phyloP scores from a whole-genome alignment of 1,140 invertebrate species.

The Phymastichus coffea region DNA sequence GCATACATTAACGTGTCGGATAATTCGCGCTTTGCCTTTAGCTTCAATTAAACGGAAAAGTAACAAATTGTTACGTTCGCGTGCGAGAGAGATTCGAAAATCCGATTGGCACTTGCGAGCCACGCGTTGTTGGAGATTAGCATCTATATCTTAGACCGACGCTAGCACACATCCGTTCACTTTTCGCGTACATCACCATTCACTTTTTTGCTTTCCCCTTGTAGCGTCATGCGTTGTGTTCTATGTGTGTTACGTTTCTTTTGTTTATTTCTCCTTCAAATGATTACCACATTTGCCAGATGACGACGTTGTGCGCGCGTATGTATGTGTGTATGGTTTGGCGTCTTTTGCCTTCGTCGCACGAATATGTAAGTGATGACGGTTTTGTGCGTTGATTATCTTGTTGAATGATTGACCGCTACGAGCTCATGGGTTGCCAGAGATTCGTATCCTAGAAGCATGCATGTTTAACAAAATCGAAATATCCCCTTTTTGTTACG shows the following conservation, averaged over 20 bases:
- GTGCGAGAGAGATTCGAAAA: background rate
- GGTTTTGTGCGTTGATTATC: too few relatives aligned
- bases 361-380: too few relatives aligned
- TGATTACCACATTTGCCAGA: constrained; percentile 1
- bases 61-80: constrained; percentile 4
- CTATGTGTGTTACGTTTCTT: background rate
- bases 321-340: background rate
- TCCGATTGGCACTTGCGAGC: background rate
- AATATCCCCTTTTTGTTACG: too few relatives aligned
- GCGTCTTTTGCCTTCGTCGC: too few relatives aligned
- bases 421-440: too few relatives aligned
- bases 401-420: too few relatives aligned
- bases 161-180: background rate
- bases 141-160: constrained; percentile 17
- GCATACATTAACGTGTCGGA: constrained; percentile 3
- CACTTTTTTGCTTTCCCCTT: constrained; percentile 7
- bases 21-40: too few relatives aligned
- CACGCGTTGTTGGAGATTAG: constrained; percentile 19
- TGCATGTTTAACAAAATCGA: too few relatives aligned
- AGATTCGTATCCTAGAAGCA: too few relatives aligned
- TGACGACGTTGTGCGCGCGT: background rate
- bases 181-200: constrained; percentile 7
- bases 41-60: constrained; percentile 3
- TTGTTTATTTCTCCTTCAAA: constrained; percentile 20
- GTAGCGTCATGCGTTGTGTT: too few relatives aligned